Evolutionary conservation across 1,140 invertebrate genomes (phyloP).

Genomic region (Zeugodacus cucurbitae): DNA sequence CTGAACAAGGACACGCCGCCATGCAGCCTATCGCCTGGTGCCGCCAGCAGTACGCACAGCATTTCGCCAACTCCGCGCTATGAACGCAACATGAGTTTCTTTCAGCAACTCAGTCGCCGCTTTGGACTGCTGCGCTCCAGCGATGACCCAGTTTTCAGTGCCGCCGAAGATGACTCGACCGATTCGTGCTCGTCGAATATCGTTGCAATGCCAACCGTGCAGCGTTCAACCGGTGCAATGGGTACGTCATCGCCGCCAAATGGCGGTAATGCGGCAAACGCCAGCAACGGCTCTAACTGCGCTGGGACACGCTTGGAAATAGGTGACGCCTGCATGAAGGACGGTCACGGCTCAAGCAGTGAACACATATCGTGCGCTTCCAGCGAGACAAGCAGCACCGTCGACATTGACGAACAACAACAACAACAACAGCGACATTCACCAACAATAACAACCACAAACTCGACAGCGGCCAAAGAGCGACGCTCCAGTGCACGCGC

Average conservation of each 20-base stretch:
- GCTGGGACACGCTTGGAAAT: not conserved
- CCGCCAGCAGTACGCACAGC: conserved; percentile 41
- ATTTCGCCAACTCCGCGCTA: conserved; percentile 67
- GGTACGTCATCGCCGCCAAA: conserved; percentile 49
- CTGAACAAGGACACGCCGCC: conserved; percentile 39
- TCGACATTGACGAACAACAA: conserved; percentile 52
- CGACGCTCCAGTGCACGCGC: conserved; percentile 52
- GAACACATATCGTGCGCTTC: conserved; percentile 69
- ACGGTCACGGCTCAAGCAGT: conserved; percentile 55
- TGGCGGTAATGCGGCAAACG: not conserved
- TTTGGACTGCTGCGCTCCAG: conserved; percentile 69
- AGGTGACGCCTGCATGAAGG: not conserved
- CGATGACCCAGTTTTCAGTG: conserved; percentile 64
- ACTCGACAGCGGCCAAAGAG: conserved; percentile 43
- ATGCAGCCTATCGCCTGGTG: conserved; percentile 48
- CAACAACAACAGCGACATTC: conserved; percentile 47
- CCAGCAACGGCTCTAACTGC: not conserved
- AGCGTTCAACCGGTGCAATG: not conserved
- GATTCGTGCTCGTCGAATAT: conserved; percentile 70
- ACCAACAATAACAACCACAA: conserved; percentile 41
- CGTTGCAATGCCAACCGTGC: conserved; percentile 55
- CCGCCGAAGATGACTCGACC: conserved; percentile 69
- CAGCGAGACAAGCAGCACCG: conserved; percentile 71
- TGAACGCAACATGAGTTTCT: conserved; percentile 70
- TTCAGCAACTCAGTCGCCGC: conserved; percentile 72